Evolutionary conservation across 2,797 vertebrate genomes (phyloP).

Genomic region (Corythornis leucogaster): DNA sequence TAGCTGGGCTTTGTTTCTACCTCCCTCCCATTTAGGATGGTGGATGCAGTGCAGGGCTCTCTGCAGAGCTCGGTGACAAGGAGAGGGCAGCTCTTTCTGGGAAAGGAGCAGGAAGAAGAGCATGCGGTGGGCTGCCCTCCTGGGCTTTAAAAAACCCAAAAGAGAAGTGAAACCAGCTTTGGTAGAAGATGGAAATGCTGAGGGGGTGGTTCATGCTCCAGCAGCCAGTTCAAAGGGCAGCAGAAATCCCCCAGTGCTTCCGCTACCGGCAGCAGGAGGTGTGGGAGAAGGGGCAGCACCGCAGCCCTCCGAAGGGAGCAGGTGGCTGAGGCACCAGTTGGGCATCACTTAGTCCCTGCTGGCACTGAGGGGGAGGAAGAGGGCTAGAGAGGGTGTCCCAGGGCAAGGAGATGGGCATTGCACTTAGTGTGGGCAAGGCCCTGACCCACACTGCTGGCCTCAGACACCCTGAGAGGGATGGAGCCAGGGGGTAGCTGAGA

Average conservation of each 20-base stretch:
- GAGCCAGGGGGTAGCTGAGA: fast-evolving
- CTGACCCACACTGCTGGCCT: fast-evolving
- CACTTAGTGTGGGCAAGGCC: not conserved
- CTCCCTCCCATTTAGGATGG: fast-evolving
- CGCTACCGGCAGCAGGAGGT: not conserved
- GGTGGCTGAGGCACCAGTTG: not conserved
- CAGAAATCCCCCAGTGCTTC: conserved; percentile 28
- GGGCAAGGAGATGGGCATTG: not conserved
- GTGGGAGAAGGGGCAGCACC: not conserved
- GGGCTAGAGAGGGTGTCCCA: not conserved
- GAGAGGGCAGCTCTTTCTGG: not conserved
- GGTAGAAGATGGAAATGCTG: conserved; percentile 57
- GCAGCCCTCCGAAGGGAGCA: not conserved
- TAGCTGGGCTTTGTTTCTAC: not conserved
- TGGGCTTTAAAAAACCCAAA: conserved; percentile 9
- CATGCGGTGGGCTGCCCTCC: not conserved
- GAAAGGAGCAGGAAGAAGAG: not conserved
- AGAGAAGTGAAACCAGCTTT: conserved; percentile 56
- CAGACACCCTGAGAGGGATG: not conserved
- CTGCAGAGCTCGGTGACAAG: fast-evolving
- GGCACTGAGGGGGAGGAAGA: not conserved
- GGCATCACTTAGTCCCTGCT: not conserved
- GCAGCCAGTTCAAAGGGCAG: not conserved
- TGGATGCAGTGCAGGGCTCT: not conserved
- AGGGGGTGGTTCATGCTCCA: conserved; percentile 5